Evolutionary conservation across 2,888 invertebrate species (phyloP), one percentile per base, ranked within the genome.

Genomic region (Chaetoderma sp.): DNA sequence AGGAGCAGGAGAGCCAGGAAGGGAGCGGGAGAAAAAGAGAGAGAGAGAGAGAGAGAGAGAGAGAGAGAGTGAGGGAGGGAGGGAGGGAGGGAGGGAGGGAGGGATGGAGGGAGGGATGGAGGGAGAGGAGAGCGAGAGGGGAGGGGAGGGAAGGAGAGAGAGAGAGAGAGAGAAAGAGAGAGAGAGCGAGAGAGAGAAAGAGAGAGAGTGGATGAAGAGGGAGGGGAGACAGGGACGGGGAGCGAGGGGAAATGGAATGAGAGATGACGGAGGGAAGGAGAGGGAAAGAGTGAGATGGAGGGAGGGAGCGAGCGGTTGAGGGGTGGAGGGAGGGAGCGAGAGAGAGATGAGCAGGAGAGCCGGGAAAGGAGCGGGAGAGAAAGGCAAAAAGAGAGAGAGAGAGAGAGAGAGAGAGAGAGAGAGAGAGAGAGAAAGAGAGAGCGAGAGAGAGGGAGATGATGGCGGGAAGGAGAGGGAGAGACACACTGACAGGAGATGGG

Each of bases 391-490:
- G 42, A 18, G 23, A 13, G 33, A 25, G 32, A 49, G 32, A 42
- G 30, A 47, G 28, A 60, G 44, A 60, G 27, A 39, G 27, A 50
- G 60, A 60, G 36, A 60, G 8, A 39, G 32, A 61, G 13, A 59
- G 60, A 57, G 57, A 57, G 57, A 57, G 57, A 57, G 57, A 57
- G 21, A 47, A 27, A 47, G 28, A 42, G 4, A 55, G 33, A 33
- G 18, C 55, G 33, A 33, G 18, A 55, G n/a, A n/a, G n/a, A n/a
- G n/a, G n/a, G n/a, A n/a, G n/a, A n/a, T n/a, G n/a, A n/a, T n/a
- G n/a, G n/a, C n/a, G n/a, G n/a, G n/a, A n/a, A n/a, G 21, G 8
- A 55, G 45, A 28, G 30, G 50, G 57, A 57, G 49, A 36, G 45
- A 25, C 10, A 25, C 49, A n/a, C n/a, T n/a, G n/a, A n/a, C n/a